Percentiles rank a stretch among this genome's conserved stretches.
phyloP scores from a whole-genome alignment of 2,888 invertebrate genomes.

The Pediacus dermestoides region DNA sequence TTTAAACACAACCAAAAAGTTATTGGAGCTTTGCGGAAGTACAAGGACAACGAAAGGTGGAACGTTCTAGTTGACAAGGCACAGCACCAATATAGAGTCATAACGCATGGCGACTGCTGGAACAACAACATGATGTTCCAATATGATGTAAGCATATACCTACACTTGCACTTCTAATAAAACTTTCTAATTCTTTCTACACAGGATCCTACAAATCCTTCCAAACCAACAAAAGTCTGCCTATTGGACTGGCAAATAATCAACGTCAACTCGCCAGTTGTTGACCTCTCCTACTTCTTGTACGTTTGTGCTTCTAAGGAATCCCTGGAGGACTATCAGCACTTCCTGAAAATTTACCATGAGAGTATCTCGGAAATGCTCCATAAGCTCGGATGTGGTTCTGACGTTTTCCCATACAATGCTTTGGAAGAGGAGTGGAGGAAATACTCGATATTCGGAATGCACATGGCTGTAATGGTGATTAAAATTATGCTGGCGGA shows the following conservation, averaged over 20 bases:
- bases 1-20: too few species aligned
- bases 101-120: conserved; percentile 28
- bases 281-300: conserved; percentile 32
- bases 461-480: conserved; percentile 21
- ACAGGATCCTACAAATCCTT: too few species aligned
- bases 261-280: too few species aligned
- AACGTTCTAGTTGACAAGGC: too few species aligned
- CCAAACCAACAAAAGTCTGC: too few species aligned
- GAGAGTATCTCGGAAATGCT: conserved; percentile 26
- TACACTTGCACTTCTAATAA: too few species aligned
- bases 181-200: too few species aligned
- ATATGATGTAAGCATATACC: conserved; percentile 16
- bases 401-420: conserved; percentile 27
- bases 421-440: conserved; percentile 11
- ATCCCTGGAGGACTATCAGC: conserved; percentile 26
- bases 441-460: conserved; percentile 22
- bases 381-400: conserved; percentile 23
- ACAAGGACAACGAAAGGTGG: too few species aligned
- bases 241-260: conserved; percentile 37
- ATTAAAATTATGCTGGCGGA: conserved; percentile 23
- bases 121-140: conserved; percentile 27
- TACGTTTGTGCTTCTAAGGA: conserved; percentile 28
- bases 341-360: conserved; percentile 30
- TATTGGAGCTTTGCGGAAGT: too few species aligned
- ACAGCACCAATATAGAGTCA: too few species aligned